Evolutionary conservation across 1,140 invertebrate genomes (phyloP), one percentile per base, ranked within the genome.

Genomic region (Harlomillsia oculata): DNA sequence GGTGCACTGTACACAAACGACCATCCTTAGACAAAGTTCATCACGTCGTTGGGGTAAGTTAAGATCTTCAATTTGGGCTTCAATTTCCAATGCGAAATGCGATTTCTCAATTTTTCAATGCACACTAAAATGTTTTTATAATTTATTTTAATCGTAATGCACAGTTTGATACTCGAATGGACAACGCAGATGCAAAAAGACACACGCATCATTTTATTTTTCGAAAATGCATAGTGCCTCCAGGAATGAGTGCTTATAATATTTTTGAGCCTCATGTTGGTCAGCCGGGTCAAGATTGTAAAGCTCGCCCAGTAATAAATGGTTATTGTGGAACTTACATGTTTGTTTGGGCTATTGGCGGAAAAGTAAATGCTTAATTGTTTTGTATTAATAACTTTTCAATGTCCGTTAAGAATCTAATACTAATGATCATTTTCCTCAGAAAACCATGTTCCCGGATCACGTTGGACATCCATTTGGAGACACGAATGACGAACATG

Each of bases 1-100:
- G 85, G 85, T 89, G 85, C 68, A 89, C 87, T 72, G 83, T 89
- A n/a, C 85, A 89, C 69, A 83, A 82, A 71, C 79, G 80, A 0
- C 85, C 86, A 0, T 65, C 69, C 0, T 65, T 87, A 2, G 72
- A 74, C 0, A 70, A 69, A 11, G 89, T 87, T 66, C 82, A 88
- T 65, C 87, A 89, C 62, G 86, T 89, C 68, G 79, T 88, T 55
- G 86, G 85, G 52, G 76, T 79, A 69, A 75, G 71, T 69, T 25
- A 20, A 43, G 3, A 6, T 13, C 20, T 8, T 37, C 20, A 11
- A 18, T 40, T 28, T 23, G 43, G 5, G 6, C 6, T n/a, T 29
- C n/a, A n/a, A 14, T 5, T 16, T 8, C 43, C 23, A 20, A 23
- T 9, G 18, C 43, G 25, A n/a, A 21, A 40, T 43, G 29, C 18